Evolutionary conservation across 2,888 invertebrate species (phyloP).

Genomic region (Drosophila ezoana): DNA sequence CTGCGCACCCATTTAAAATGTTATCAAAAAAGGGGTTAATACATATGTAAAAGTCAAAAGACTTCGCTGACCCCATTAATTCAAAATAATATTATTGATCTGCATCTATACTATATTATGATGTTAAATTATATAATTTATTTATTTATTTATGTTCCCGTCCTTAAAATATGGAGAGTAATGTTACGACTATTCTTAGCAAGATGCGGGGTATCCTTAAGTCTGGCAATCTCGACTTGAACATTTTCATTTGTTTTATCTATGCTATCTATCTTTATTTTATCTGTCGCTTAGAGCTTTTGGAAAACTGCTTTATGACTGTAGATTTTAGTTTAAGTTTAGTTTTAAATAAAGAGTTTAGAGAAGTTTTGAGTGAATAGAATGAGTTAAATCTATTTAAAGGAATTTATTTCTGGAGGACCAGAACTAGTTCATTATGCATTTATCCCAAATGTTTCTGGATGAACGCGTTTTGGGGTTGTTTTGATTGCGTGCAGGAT

Average conservation of each 20-base stretch:
- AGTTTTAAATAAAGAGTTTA: background rate
- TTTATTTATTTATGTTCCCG: background rate
- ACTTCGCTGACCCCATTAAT: too few species aligned
- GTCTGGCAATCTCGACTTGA: background rate
- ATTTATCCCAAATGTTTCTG: slow-evolving; percentile 35
- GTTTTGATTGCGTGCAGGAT: slow-evolving; percentile 68
- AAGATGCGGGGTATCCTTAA: background rate
- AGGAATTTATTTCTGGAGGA: too few species aligned
- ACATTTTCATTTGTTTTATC: too few species aligned
- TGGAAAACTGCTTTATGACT: background rate
- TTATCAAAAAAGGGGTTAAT: background rate
- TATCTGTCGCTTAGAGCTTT: slow-evolving; percentile 6
- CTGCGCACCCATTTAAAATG: background rate
- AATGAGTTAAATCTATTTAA: too few species aligned
- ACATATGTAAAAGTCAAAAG: too few species aligned
- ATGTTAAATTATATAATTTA: background rate
- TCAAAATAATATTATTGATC: too few species aligned
- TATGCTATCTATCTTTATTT: background rate
- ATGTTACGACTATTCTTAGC: too few species aligned
- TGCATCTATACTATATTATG: too few species aligned
- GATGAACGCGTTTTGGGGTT: slow-evolving; percentile 59
- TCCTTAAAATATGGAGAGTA: too few species aligned
- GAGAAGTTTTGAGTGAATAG: too few species aligned
- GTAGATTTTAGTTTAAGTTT: background rate
- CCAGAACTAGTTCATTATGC: slow-evolving; percentile 24